These are phyloP conservation scores for Caradrina clavipalpis DNA, from an alignment of 2,888 invertebrate genomes.

Conservation along the genomic window DNA sequence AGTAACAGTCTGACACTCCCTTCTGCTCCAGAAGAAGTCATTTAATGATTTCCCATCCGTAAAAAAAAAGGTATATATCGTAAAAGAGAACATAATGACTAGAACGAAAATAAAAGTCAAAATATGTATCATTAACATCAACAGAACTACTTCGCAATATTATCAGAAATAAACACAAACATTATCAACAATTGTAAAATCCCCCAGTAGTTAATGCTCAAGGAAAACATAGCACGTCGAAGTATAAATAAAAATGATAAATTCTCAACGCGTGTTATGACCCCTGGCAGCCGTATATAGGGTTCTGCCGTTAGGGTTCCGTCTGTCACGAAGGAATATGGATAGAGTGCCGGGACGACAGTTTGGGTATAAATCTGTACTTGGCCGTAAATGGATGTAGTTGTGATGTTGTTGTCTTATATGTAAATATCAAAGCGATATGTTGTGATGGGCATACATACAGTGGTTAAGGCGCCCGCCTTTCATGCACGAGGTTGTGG, in stretches of 20 bases:
- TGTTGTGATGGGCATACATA: too few species aligned
- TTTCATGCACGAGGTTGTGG: too few species aligned
- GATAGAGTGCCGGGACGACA: conserved; percentile 40
- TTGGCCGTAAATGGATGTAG: neutral
- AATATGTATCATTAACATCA: too few species aligned
- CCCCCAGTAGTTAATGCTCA: conserved; percentile 32
- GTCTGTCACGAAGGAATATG: conserved; percentile 51
- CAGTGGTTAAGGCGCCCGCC: too few species aligned
- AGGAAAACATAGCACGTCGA: conserved; percentile 60
- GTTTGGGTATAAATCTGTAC: conserved; percentile 17
- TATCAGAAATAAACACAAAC: neutral
- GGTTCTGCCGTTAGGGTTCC: conserved; percentile 20
- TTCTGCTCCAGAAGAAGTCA: too few species aligned
- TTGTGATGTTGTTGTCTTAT: neutral
- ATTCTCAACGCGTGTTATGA: conserved; percentile 60
- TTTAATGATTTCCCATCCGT: too few species aligned
- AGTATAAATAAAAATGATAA: conserved; percentile 63
- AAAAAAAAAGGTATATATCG: too few species aligned
- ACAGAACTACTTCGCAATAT: neutral
- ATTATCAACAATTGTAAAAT: conserved; percentile 46
- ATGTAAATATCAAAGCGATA: neutral
- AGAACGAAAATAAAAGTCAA: too few species aligned
- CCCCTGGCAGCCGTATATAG: conserved; percentile 40
- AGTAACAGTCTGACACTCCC: too few species aligned
- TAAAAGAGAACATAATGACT: too few species aligned